Conservation (phyloP, 2,888 invertebrate genomes). For the Meliscaeva auricollis region DNA sequence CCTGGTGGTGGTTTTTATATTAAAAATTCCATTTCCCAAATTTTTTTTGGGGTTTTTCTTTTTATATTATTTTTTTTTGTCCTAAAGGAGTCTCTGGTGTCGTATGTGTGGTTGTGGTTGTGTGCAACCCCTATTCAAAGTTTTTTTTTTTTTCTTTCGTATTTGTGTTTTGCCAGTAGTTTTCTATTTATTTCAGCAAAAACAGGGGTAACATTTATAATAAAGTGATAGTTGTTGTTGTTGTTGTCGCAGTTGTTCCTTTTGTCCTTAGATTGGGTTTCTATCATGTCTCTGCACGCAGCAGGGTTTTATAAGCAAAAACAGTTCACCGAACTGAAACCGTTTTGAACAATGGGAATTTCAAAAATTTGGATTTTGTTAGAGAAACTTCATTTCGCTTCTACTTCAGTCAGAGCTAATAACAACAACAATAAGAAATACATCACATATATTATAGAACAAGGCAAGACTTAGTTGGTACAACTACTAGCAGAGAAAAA, state of each 20-base stretch:
- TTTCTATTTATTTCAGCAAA: constrained; percentile 11
- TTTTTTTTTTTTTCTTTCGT: constrained; percentile 32
- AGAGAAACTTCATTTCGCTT: constrained; percentile 14
- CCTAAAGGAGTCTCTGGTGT: constrained; percentile 19
- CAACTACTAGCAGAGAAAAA: background rate
- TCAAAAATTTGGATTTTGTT: constrained; percentile 58
- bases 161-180: constrained; percentile 44
- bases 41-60: constrained; percentile 37
- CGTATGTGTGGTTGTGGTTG: constrained; percentile 43
- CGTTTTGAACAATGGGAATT: constrained; percentile 65
- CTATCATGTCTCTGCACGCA: constrained; percentile 45
- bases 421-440: background rate
- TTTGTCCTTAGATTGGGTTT: constrained; percentile 56
- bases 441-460: background rate
- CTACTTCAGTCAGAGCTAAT: too few species aligned
- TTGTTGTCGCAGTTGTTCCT: constrained; percentile 59
- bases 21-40: constrained; percentile 72
- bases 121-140: constrained; percentile 49
- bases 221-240: constrained; percentile 44
- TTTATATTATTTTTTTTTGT: constrained; percentile 13
- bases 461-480: too few species aligned
- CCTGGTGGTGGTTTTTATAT: constrained; percentile 72
- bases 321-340: constrained; percentile 41
- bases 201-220: constrained; percentile 60
- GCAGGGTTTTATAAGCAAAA: constrained; percentile 44